phyloP scores from a whole-genome alignment of 2,888 invertebrate genomes.

The Drosophila aldrichi region DNA sequence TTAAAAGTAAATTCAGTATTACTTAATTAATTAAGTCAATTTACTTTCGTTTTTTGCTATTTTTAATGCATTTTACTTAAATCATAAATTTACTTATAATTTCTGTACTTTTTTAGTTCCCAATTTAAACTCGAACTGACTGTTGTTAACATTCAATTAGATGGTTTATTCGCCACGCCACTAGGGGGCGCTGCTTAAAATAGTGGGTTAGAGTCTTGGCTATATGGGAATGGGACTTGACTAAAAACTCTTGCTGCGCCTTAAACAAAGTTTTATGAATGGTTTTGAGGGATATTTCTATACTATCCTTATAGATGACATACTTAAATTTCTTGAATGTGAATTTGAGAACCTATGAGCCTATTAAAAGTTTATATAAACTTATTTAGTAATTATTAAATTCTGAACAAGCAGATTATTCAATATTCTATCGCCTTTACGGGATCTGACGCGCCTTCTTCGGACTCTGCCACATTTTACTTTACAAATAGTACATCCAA shows the following conservation, averaged over 20 bases:
- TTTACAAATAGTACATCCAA: not conserved
- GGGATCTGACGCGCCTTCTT: not conserved
- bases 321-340: too few species aligned
- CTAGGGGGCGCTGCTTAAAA: slow-evolving; percentile 20
- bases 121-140: not conserved
- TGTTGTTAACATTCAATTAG: not conserved
- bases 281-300: not conserved
- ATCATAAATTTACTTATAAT: not conserved
- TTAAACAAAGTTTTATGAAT: not conserved
- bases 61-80: not conserved
- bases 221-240: not conserved
- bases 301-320: not conserved
- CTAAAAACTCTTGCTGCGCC: not conserved
- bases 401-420: not conserved
- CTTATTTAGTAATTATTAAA: not conserved
- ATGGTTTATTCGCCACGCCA: not conserved
- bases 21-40: not conserved
- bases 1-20: too few species aligned
- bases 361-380: not conserved
- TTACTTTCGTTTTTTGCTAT: too few species aligned
- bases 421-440: not conserved
- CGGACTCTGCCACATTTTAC: not conserved
- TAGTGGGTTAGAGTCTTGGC: slow-evolving; percentile 15
- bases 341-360: too few species aligned
- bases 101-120: not conserved